Base-by-base conservation (phyloP, 2,888 invertebrate genomes). In the Trichopria drosophilae region DNA sequence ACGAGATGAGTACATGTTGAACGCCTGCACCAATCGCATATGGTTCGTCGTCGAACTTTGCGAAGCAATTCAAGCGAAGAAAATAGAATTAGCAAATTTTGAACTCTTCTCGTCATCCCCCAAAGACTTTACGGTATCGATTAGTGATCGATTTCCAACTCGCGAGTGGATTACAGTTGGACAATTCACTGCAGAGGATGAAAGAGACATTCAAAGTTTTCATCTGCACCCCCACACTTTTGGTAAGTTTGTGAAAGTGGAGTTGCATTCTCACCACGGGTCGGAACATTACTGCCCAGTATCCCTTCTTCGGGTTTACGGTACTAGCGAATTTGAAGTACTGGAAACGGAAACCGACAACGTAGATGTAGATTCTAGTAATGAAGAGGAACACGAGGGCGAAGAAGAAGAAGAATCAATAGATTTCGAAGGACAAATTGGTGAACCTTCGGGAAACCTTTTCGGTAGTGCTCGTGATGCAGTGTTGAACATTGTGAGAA, bases 1-100 rank as follows among this genome's bases (percentile, higher is more conserved):
- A 50, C 83, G 87, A 59, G 99, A 99, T 77, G 98, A 99, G 72
- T 99, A 99, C 76, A 93, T 98, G 88, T 82, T 98, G 52, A 98
- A 96, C 74, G 90, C 94, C 1, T 99, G 99, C 76, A 91, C 88
- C 61, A 88, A 87, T 65, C 85, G 90, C 50, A 88, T 92, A 57
- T 94, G 96, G 95, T 93, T 99, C 76, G 87, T 97, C 20, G 90
- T 99, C 3, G 98, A 99, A 77, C 82, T 99, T 2, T 99, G 99
- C 78, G 99, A 99, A 72, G 91, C 96, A 3, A 90, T 99, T 55
- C 96, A 96, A 78, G 90, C 95, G 3, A 92, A 90, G 73, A 90
- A 88, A 77, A 87, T 99, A 55, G 96, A 98, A 67, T 13, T 22
- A 56, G 99, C 96, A 3, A 99, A 99, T 76, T 93, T 94, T 72